Conservation (phyloP, 2,113 vertebrate species). For the Caranx ignobilis region DNA sequence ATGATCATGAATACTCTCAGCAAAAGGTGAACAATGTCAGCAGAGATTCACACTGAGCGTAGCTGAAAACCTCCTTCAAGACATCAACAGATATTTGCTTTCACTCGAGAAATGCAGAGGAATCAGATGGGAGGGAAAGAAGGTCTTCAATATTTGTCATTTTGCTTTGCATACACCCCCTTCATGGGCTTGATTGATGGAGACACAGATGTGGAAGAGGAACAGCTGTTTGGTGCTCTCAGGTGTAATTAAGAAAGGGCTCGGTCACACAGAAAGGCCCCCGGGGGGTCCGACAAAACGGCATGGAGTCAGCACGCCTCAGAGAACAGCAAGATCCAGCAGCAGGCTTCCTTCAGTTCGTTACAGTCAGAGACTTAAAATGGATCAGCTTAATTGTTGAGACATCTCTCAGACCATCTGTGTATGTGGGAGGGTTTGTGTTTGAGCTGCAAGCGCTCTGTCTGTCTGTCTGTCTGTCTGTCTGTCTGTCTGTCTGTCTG, state of each 20-base stretch:
- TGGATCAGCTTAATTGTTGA: conserved; percentile 65
- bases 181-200: conserved; percentile 49
- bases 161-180: conserved; percentile 24
- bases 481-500: conserved; percentile 15
- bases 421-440: conserved; percentile 47
- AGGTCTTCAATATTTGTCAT: conserved; percentile 23
- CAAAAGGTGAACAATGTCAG: not conserved
- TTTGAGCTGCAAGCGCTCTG: conserved; percentile 36
- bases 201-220: conserved; percentile 64
- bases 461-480: conserved; percentile 15
- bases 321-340: conserved; percentile 49
- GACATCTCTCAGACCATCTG: conserved; percentile 72
- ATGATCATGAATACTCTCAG: conserved; percentile 10
- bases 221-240: conserved; percentile 70
- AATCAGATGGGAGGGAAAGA: conserved; percentile 13
- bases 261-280: conserved; percentile 63
- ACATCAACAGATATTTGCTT: not conserved
- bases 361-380: conserved; percentile 65
- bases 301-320: conserved; percentile 47
- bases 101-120: not conserved
- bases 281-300: conserved; percentile 33
- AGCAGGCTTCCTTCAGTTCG: conserved; percentile 59
- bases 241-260: conserved; percentile 73
- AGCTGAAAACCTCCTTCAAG: not conserved
- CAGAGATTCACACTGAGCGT: not conserved